These are phyloP conservation scores for Crotalus viridis DNA, from an alignment of 2,113 vertebrate species.

Conservation along the genomic window DNA sequence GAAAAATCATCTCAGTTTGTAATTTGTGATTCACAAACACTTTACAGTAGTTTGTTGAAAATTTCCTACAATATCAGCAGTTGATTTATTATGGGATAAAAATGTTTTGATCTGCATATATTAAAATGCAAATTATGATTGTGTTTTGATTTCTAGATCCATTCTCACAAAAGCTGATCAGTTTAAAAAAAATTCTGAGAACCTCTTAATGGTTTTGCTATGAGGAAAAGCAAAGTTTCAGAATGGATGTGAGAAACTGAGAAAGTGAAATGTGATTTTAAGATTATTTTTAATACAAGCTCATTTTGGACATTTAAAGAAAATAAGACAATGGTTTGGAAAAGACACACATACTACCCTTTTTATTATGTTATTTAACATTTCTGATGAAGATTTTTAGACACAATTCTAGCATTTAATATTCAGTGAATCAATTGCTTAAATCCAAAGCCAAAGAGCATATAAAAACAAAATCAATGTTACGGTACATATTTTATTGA, in stretches of 20 bases:
- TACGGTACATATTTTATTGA: slow-evolving; percentile 18
- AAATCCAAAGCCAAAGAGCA: not conserved
- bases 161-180: not conserved
- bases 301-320: not conserved
- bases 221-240: not conserved
- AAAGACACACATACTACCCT: not conserved
- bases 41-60: not conserved
- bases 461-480: slow-evolving; percentile 25
- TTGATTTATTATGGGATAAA: too few species aligned
- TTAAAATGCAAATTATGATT: not conserved
- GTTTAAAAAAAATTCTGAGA: not conserved
- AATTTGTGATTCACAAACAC: not conserved
- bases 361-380: not conserved
- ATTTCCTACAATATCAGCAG: not conserved
- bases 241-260: not conserved
- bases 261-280: not conserved
- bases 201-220: not conserved
- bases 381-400: not conserved
- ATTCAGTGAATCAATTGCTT: not conserved
- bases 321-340: not conserved
- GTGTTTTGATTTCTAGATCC: not conserved
- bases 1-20: not conserved
- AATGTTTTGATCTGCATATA: not conserved
- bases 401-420: not conserved
- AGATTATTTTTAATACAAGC: not conserved